phyloP scores from a whole-genome alignment of 2,797 vertebrate genomes.

The Hemitrygon akajei region DNA sequence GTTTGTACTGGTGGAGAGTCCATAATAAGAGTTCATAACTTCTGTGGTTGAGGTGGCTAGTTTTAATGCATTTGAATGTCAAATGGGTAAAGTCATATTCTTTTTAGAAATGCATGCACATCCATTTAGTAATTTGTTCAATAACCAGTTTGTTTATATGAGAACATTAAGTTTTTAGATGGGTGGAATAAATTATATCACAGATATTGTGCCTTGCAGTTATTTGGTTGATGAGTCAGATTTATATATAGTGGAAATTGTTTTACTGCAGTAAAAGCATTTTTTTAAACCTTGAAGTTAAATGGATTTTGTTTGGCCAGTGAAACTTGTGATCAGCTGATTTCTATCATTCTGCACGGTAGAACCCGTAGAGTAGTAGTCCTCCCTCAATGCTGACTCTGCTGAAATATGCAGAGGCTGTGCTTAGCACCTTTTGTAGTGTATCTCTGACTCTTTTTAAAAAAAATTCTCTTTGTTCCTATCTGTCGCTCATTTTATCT shows the following conservation, averaged over 20 bases:
- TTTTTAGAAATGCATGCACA: neutral
- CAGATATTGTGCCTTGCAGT: conserved; percentile 33
- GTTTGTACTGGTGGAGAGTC: neutral
- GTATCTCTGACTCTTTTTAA: neutral
- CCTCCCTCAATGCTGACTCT: conserved; percentile 24
- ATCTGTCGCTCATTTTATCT: neutral
- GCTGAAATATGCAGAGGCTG: conserved; percentile 29
- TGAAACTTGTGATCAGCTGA: conserved; percentile 29
- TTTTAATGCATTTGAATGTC: neutral
- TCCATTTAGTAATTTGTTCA: neutral
- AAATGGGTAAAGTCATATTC: neutral
- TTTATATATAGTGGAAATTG: conserved; percentile 41
- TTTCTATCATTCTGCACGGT: neutral
- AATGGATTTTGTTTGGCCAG: conserved; percentile 26
- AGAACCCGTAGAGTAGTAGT: conserved; percentile 8
- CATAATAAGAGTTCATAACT: neutral
- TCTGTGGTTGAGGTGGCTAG: neutral
- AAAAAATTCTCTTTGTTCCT: neutral
- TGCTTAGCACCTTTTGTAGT: neutral
- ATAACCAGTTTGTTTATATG: neutral
- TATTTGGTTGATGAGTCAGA: conserved; percentile 55
- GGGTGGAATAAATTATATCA: neutral
- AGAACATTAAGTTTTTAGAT: neutral
- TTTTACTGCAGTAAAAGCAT: conserved; percentile 46
- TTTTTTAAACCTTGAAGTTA: neutral